A percentile compares a stretch with the other conserved stretches of the same genome.
phyloP scores from a whole-genome alignment of 2,888 invertebrate genomes.

The Melipona beecheii region DNA sequence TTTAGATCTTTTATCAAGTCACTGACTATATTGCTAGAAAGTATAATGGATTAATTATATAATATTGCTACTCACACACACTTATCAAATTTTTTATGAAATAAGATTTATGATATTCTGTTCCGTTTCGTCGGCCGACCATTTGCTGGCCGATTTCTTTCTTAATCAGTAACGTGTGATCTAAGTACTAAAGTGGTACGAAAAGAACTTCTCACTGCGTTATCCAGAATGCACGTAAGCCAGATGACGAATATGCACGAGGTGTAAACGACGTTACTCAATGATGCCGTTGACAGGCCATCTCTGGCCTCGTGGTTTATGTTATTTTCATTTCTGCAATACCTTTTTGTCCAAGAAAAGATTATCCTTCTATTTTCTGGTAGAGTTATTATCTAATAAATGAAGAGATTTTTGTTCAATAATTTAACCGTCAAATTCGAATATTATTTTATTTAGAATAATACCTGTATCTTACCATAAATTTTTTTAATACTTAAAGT shows the following conservation, averaged over 20 bases:
- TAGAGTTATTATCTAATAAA: background rate
- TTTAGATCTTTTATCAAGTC: background rate
- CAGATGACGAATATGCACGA: slow-evolving; percentile 70
- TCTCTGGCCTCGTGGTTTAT: slow-evolving; percentile 49
- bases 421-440: background rate
- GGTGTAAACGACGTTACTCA: slow-evolving; percentile 81
- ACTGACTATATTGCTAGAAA: background rate
- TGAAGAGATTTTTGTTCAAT: background rate
- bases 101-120: background rate
- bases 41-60: background rate
- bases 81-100: background rate
- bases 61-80: background rate
- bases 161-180: slow-evolving; percentile 21
- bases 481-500: background rate
- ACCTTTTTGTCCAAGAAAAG: slow-evolving; percentile 20
- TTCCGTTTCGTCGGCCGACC: background rate
- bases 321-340: slow-evolving; percentile 52
- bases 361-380: background rate
- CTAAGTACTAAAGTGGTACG: slow-evolving; percentile 32
- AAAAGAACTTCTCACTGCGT: slow-evolving; percentile 56
- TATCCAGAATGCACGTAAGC: slow-evolving; percentile 68
- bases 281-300: slow-evolving; percentile 78
- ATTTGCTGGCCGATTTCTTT: slow-evolving; percentile 9
- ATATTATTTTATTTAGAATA: background rate
- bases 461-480: background rate